Base-by-base conservation (phyloP, 1,140 invertebrate genomes). In the Octopus sinensis region DNA sequence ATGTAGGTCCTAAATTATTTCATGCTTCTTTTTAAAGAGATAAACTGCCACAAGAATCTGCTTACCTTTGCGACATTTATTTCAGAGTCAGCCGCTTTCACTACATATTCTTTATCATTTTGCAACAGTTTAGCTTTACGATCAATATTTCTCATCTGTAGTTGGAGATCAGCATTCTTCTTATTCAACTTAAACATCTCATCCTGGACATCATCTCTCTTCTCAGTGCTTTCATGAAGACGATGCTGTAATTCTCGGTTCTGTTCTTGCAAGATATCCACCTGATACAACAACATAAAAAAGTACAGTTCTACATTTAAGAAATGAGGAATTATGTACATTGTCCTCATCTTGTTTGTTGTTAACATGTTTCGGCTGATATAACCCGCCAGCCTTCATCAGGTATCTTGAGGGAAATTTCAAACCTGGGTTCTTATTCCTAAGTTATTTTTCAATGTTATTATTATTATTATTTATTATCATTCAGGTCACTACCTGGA, bases 241-340 rank as follows among this genome's bases (percentile, higher is more conserved):
- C 89, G 88, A 43, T 84, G 84, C 68, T 91, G 88, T 53, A 89
- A 81, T 51, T 91, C 90, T 54, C 88, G 75, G 78, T 88, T 90
- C 84, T 90, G 89, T 82, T 91, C 88, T 81, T 91, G 89, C 52
- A 91, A 83, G 84, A 88, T 90, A 82, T 91, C 90, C 82, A 91
- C 88, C 90, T 91, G 83, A 52, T 83, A 84, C 30, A 43, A 43
- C 30, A 43, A 43, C 30, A 43, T 43, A 43, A 43, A 43, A 43
- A 43, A 43, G 30, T 43, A 43, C 30, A 43, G 30, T 43, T 43
- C 30, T 43, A 43, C 3, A 43, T 43, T 43, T 43, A 43, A 43
- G 30, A 43, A 3, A 43, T 43, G 30, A 43, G 30, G 30, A 43
- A 43, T 43, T 43, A 43, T 43, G 30, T 43, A 43, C 30, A 43